phyloP scores from a whole-genome alignment of 2,113 vertebrate genomes.

The Nannospalax galili region DNA sequence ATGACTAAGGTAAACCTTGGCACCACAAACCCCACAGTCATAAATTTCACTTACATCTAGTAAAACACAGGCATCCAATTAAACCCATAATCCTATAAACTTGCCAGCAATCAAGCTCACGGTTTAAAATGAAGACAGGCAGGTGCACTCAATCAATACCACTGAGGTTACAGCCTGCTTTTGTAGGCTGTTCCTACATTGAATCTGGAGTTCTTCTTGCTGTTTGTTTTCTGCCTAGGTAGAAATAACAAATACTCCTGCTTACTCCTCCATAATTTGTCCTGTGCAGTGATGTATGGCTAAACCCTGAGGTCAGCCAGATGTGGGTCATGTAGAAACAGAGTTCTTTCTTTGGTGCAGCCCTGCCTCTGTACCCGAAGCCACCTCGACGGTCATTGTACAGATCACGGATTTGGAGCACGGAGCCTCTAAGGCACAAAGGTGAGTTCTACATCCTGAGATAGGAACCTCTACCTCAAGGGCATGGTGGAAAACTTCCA shows the following conservation, averaged over 20 bases:
- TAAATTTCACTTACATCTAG: constrained; percentile 86
- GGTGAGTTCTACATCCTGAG: neutral
- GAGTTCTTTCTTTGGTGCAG: neutral
- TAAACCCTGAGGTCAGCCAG: neutral
- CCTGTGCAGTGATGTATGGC: neutral
- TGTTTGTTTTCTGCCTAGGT: constrained; percentile 68
- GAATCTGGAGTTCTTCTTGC: constrained; percentile 46
- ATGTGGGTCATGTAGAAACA: neutral
- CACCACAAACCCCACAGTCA: constrained; percentile 72
- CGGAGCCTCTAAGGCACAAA: neutral
- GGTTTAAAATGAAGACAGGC: constrained; percentile 84
- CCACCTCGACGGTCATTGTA: too few relatives aligned
- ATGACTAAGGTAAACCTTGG: constrained; percentile 63
- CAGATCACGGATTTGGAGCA: neutral
- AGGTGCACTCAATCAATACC: constrained; percentile 87
- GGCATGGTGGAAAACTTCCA: neutral
- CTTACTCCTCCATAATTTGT: neutral
- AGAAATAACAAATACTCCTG: constrained; percentile 74
- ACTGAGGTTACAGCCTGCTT: constrained; percentile 81
- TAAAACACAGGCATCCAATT: constrained; percentile 88
- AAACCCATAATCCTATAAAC: constrained; percentile 89
- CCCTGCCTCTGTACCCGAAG: accelerated
- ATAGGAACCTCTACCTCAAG: neutral
- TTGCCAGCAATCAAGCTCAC: constrained; percentile 85
- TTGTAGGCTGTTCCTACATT: constrained; percentile 72